Evolutionary conservation across 2,888 invertebrate species (phyloP).

Genomic region (Apoda limacodes): DNA sequence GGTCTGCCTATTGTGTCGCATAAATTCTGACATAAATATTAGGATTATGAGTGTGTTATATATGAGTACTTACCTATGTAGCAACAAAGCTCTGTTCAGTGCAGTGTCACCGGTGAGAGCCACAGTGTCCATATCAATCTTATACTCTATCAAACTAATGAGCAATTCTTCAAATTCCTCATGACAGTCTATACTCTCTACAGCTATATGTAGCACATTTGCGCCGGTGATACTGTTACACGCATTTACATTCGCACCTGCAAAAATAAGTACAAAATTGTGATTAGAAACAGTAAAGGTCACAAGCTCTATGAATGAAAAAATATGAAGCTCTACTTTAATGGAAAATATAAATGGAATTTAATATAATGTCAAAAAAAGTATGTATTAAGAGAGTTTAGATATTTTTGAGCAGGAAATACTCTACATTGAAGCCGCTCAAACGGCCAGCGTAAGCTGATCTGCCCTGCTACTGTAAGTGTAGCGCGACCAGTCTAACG

Average conservation of each 20-base stretch:
- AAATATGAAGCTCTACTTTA: background rate
- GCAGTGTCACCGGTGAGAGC: conserved; percentile 64
- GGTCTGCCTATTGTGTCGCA: too few relatives aligned
- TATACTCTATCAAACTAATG: conserved; percentile 48
- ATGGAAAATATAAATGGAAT: background rate
- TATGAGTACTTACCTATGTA: conserved; percentile 61
- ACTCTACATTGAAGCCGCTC: too few relatives aligned
- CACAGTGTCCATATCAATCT: conserved; percentile 52
- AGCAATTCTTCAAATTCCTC: conserved; percentile 66
- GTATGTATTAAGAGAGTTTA: too few relatives aligned
- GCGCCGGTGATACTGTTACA: conserved; percentile 63
- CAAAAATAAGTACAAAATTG: conserved; percentile 23
- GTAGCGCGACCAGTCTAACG: too few relatives aligned
- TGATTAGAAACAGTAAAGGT: background rate
- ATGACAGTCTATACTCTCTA: conserved; percentile 63
- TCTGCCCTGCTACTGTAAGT: too few relatives aligned
- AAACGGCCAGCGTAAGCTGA: too few relatives aligned
- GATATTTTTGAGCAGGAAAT: too few relatives aligned
- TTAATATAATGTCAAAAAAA: too few relatives aligned
- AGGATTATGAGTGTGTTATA: too few relatives aligned
- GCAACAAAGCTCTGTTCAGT: conserved; percentile 58
- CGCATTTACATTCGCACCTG: conserved; percentile 68
- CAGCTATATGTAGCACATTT: conserved; percentile 73
- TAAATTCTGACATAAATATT: too few relatives aligned
- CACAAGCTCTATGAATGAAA: background rate